Evolutionary conservation across 2,113 vertebrate species (phyloP).

Genomic region (Okapia johnstoni): DNA sequence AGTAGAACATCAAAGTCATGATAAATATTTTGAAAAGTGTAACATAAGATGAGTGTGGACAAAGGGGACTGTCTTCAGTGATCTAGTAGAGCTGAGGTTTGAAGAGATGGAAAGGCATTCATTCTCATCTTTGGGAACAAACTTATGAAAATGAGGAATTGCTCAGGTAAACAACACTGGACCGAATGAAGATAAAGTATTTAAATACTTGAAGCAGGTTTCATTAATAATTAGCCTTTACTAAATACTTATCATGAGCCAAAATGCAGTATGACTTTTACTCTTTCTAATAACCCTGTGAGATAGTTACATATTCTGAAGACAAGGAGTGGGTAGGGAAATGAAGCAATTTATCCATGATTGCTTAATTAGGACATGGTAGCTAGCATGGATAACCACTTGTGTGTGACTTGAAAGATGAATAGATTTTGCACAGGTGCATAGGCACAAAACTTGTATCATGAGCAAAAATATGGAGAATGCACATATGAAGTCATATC

Average conservation of each 20-base stretch:
- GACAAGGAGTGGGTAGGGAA: not conserved
- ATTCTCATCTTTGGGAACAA: not conserved
- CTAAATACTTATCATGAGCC: not conserved
- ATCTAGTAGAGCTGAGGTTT: slow-evolving; percentile 3
- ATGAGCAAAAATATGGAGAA: not conserved
- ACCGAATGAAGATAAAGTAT: not conserved
- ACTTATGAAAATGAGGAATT: not conserved
- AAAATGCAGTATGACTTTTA: not conserved
- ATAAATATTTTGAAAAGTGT: not conserved
- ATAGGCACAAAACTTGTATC: not conserved
- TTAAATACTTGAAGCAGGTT: not conserved
- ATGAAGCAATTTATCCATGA: not conserved
- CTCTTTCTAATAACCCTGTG: not conserved
- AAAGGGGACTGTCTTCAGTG: not conserved
- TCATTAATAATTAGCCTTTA: not conserved
- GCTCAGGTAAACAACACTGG: not conserved
- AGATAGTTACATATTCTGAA: not conserved
- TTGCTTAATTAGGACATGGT: not conserved
- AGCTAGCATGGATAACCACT: not conserved
- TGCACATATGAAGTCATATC: not conserved
- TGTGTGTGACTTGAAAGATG: not conserved
- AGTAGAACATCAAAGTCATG: not conserved
- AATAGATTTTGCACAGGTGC: not conserved
- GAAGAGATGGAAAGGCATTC: not conserved
- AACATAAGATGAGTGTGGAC: not conserved